Evolutionary conservation across 2,797 vertebrate species (phyloP).

Genomic region (Gymnocypris eckloni): DNA sequence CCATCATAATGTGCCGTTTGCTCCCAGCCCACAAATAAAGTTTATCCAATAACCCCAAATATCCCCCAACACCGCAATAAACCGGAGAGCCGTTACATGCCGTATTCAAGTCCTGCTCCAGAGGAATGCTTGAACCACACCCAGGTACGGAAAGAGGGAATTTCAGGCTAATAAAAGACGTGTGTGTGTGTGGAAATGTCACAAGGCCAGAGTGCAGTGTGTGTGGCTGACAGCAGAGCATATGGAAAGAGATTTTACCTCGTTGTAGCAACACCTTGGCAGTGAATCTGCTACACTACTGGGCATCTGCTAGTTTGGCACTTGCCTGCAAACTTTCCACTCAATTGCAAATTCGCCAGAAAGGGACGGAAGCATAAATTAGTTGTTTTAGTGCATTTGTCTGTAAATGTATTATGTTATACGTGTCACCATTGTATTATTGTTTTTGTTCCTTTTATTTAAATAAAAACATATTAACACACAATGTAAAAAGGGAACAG

Average conservation of each 20-base stretch:
- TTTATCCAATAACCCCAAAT: slow-evolving; percentile 41
- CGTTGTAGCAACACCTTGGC: slow-evolving; percentile 43
- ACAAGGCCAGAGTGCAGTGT: slow-evolving; percentile 63
- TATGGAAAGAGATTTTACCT: slow-evolving; percentile 59
- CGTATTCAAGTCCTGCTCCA: slow-evolving; percentile 64
- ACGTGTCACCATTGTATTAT: neutral
- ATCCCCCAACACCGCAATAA: slow-evolving; percentile 25
- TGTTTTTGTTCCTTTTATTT: neutral
- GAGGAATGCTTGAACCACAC: slow-evolving; percentile 75
- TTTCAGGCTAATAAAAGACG: slow-evolving; percentile 77
- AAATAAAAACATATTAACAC: slow-evolving; percentile 1
- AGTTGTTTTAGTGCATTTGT: neutral
- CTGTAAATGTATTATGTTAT: neutral
- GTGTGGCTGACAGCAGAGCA: slow-evolving; percentile 71
- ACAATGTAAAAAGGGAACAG: neutral
- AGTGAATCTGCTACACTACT: slow-evolving; percentile 31
- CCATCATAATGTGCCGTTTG: slow-evolving; percentile 62
- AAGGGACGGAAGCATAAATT: neutral
- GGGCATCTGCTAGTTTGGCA: slow-evolving; percentile 52
- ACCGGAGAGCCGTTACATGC: slow-evolving; percentile 41
- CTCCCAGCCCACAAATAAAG: slow-evolving; percentile 52
- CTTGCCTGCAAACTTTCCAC: slow-evolving; percentile 33
- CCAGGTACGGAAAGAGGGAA: slow-evolving; percentile 76
- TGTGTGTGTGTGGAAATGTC: slow-evolving; percentile 67
- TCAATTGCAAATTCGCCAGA: neutral